A percentile compares a stretch with the other conserved stretches of the same genome.
Evolutionary conservation across 2,113 vertebrate species (phyloP).

Genomic region (Nesospiza acunhae): DNA sequence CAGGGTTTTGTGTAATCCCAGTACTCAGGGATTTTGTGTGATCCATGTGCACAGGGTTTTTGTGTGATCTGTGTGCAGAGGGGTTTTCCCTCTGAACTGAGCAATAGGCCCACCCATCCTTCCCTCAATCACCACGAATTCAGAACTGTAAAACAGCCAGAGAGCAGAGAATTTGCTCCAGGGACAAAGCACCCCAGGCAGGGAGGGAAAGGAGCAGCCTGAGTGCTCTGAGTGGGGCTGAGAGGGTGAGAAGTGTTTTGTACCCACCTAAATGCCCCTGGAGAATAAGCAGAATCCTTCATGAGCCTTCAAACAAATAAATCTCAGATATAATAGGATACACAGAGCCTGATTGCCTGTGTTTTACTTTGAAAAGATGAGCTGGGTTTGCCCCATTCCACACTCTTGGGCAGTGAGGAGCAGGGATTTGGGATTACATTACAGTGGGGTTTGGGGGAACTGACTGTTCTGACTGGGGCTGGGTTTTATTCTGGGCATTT

Average conservation of each 20-base stretch:
- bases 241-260: background rate
- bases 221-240: background rate
- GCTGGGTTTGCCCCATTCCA: background rate
- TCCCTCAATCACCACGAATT: background rate
- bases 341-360: background rate
- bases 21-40: no score
- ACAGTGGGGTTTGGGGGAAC: background rate
- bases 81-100: background rate
- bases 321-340: fast-evolving
- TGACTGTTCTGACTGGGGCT: background rate
- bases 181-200: fast-evolving
- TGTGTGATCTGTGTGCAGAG: no score
- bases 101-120: background rate
- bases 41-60: no score
- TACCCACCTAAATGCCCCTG: background rate
- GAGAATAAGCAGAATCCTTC: background rate
- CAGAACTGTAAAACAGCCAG: background rate
- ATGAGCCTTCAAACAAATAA: background rate
- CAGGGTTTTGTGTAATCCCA: no score
- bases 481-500: background rate
- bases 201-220: background rate
- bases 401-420: background rate
- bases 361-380: background rate
- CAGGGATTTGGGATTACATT: background rate
- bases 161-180: background rate